A percentile compares a stretch with the other conserved stretches of the same genome.
These are phyloP conservation scores for Eustalomyia histrio DNA, from an alignment of 2,888 invertebrate genomes.

Conservation along the genomic window DNA sequence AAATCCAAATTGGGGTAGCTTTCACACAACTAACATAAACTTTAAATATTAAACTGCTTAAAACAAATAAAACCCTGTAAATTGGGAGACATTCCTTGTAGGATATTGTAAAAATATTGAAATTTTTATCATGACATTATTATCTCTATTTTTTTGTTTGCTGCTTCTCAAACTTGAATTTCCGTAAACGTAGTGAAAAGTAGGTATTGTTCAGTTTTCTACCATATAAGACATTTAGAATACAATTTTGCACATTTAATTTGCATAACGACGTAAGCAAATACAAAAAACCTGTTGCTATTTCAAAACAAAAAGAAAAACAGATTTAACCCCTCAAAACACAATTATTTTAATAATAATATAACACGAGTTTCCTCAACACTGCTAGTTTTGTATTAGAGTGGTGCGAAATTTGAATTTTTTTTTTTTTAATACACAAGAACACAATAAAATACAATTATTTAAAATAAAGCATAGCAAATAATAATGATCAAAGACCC, in stretches of 20 bases:
- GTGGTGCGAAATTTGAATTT: no score
- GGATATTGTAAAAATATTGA: neutral
- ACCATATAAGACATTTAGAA: no score
- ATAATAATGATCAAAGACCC: no score
- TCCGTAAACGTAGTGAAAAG: constrained; percentile 7
- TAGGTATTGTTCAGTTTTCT: neutral
- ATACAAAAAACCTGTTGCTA: constrained; percentile 32
- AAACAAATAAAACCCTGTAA: neutral
- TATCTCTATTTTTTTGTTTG: constrained; percentile 1
- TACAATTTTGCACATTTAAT: constrained; percentile 12
- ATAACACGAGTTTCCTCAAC: constrained; percentile 15
- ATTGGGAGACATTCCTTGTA: neutral
- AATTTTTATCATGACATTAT: constrained; percentile 31
- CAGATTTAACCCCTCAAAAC: constrained; percentile 1
- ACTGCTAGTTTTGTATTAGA: neutral
- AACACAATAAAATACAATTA: no score
- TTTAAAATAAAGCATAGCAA: no score
- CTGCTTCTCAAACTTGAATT: constrained; percentile 7
- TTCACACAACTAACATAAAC: no score
- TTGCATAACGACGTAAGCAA: constrained; percentile 34
- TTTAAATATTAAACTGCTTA: neutral
- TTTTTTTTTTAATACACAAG: no score
- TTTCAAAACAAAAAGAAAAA: neutral
- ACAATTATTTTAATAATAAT: constrained; percentile 15
- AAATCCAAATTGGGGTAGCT: neutral